Conservation (phyloP, 2,797 vertebrate genomes). For the Rhynchonycteris naso region DNA sequence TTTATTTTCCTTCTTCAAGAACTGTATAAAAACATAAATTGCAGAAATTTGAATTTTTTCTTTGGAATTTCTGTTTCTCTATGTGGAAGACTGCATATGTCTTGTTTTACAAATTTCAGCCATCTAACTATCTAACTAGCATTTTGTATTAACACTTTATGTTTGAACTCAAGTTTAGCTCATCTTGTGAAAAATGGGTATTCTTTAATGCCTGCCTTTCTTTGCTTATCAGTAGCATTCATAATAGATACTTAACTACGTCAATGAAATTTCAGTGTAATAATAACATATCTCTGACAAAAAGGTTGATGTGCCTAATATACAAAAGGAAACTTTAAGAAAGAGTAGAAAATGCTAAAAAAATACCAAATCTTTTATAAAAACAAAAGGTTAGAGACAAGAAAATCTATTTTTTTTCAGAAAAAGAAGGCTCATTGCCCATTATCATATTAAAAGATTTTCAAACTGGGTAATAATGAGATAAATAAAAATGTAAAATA, state of each 20-base stretch:
- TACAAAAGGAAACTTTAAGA: not conserved
- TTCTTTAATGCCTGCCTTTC: not conserved
- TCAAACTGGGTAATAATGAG: not conserved
- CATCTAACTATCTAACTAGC: not conserved
- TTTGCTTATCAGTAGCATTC: not conserved
- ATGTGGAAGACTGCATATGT: not conserved
- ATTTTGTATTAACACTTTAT: not conserved
- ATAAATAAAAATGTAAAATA: not conserved
- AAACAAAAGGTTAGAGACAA: not conserved
- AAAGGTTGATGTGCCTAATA: not conserved
- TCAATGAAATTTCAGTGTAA: not conserved
- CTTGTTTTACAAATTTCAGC: conserved; percentile 3
- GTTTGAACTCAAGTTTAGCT: not conserved
- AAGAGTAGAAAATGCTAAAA: not conserved
- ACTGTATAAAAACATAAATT: not conserved
- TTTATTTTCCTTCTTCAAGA: not conserved
- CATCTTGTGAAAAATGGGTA: not conserved
- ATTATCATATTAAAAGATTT: not conserved
- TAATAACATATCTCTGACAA: not conserved
- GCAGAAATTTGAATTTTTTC: not conserved
- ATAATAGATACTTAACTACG: not conserved
- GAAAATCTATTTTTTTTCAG: not conserved
- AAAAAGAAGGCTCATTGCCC: not conserved
- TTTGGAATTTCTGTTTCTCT: not conserved
- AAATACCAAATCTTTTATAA: not conserved